Base-by-base conservation (phyloP, 2,888 invertebrate species). In the Strigamia transsilvanica region DNA sequence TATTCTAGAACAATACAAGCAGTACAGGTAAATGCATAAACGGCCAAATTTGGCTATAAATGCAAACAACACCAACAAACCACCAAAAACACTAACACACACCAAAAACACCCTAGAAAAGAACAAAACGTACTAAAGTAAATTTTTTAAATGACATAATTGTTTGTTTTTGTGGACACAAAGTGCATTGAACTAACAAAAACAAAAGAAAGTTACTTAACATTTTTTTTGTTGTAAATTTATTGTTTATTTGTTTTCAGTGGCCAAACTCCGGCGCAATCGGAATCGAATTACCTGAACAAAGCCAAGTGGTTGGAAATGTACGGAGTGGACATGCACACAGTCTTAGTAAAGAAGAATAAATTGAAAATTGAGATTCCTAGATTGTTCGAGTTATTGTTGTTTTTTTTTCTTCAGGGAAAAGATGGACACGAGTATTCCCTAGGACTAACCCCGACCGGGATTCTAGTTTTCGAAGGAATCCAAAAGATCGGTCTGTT, bases 291-390 rank as follows among this genome's bases (percentile, higher is more conserved):
- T 85, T 99, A 95, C 89, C 90, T 99, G 82, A 96, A 97, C 88
- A 98, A 98, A 89, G 96, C 94, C 12, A 99, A 98, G 89, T 97
- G 96, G 95, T 89, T 99, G 85, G 98, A 99, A 89, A 96, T 97
- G 95, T 99, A 98, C 89, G 99, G 99, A 82, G 98, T 99, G 82
- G 99, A 99, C 87, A 98, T 98, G 95, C 98, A 99, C 88, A 96
- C 93, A 85, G 99, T 99, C 77, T 90, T 97, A 87, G 93, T 93
- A 83, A 85, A 78, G 38, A 23, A 82, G 42, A 10, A 73, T 38
- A 15, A 61, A 79, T 18, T 77, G 12, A 13, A 32, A 18, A 7
- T 21, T 61, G 66, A 27, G 6, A 15, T 32, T 78, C 1, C n/a
- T 1, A 32, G 6, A 0, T 2, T 27, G 1, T 27, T 27, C n/a